These are phyloP conservation scores for Neelides folsomi DNA, from an alignment of 2,888 invertebrate species.

Conservation along the genomic window DNA sequence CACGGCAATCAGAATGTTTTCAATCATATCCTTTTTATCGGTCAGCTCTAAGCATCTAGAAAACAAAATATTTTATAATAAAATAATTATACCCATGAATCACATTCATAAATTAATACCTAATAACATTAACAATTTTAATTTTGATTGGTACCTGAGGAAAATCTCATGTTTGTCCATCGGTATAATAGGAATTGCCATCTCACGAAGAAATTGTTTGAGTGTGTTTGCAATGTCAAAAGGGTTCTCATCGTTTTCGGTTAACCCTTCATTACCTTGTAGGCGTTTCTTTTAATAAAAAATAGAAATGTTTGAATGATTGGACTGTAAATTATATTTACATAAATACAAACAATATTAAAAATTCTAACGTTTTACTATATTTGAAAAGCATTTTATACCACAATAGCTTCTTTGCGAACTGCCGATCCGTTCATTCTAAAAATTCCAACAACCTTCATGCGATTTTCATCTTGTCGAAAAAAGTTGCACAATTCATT, in stretches of 20 bases:
- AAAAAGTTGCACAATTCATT: too few species aligned
- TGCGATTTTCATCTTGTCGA: too few species aligned
- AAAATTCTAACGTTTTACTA: too few species aligned
- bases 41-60: conserved; percentile 38
- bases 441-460: too few species aligned
- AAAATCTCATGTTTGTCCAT: conserved; percentile 59
- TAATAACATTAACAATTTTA: not conserved
- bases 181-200: conserved; percentile 74
- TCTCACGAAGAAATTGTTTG: conserved; percentile 68
- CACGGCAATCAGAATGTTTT: conserved; percentile 53
- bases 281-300: conserved; percentile 39
- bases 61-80: conserved; percentile 6
- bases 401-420: too few species aligned
- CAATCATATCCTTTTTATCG: conserved; percentile 43
- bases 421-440: too few species aligned
- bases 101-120: not conserved
- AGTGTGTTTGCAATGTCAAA: conserved; percentile 74
- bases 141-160: conserved; percentile 37
- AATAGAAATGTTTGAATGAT: too few species aligned
- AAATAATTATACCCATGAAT: conserved; percentile 46
- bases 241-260: conserved; percentile 59
- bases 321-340: too few species aligned
- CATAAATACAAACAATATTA: too few species aligned
- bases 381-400: not conserved
- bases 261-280: conserved; percentile 55